phyloP scores from a whole-genome alignment of 2,888 invertebrate species.

The Odontothrips loti region DNA sequence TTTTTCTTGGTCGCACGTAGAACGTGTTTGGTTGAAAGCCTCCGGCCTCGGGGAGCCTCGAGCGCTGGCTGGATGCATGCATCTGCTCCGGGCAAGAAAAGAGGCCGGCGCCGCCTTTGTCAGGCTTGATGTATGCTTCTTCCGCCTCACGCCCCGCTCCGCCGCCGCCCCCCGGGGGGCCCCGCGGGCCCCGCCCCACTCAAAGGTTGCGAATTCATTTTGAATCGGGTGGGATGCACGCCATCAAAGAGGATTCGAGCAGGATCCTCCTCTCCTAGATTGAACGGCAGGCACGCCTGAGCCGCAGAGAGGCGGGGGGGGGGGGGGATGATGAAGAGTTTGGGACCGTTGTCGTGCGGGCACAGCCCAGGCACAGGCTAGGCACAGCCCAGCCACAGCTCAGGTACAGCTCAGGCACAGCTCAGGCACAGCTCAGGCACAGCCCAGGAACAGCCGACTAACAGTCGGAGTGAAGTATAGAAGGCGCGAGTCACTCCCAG shows the following conservation, averaged over 20 bases:
- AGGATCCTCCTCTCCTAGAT: neutral
- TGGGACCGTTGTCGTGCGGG: too few relatives aligned
- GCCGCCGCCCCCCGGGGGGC: neutral
- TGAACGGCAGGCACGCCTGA: neutral
- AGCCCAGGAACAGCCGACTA: too few relatives aligned
- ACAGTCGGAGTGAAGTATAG: too few relatives aligned
- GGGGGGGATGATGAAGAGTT: neutral
- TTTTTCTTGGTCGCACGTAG: too few relatives aligned
- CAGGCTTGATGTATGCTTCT: neutral
- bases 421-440: too few relatives aligned
- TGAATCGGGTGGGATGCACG: conserved; percentile 5
- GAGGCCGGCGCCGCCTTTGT: neutral
- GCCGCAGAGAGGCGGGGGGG: neutral
- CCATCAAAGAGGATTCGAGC: conserved; percentile 1
- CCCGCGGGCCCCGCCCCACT: neutral
- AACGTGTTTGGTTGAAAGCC: too few relatives aligned
- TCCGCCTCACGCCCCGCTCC: neutral
- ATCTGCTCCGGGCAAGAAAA: too few relatives aligned
- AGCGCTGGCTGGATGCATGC: too few relatives aligned
- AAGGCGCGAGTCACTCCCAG: neutral
- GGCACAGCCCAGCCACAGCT: too few relatives aligned
- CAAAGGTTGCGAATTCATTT: conserved; percentile 11
- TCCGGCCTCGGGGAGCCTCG: too few relatives aligned
- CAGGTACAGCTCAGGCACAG: too few relatives aligned
- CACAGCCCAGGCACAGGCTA: too few relatives aligned